Evolutionary conservation across 2,888 invertebrate genomes (phyloP), one percentile per base, ranked within the genome.

Genomic region (Protonemura montana): DNA sequence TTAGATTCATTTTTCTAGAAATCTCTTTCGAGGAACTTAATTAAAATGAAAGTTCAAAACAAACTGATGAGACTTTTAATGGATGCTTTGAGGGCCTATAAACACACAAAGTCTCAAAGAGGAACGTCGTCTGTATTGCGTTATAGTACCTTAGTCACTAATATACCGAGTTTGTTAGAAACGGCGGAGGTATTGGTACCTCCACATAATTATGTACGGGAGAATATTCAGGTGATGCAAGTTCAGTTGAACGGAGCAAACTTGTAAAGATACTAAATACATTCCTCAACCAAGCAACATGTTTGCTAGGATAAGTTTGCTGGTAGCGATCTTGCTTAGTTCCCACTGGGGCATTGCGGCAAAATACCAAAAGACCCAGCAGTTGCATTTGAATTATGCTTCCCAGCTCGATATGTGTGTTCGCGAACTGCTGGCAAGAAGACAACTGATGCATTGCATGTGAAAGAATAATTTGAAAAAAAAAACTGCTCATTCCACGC

Each of bases 401-500:
- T n/a, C n/a, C 41, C 5, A 59, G 21, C 59, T n/a, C n/a, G n/a
- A n/a, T 10, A 21, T 21, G 59, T 21, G 59, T 21, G 59, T 10
- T 21, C 1, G 59, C 59, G 25, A n/a, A n/a, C n/a, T n/a, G n/a
- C n/a, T n/a, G n/a, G n/a, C 25, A 26, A 6, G 26, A 26, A 78
- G 78, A 78, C 78, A 78, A 28, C 78, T 78, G 78, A 78, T 78
- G 29, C 27, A 78, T 78, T 28, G 78, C 78, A 78, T 78, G 78
- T 78, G 78, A 81, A 81, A 81, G 27, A 21, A 30, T 81, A 1
- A 27, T 81, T 81, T 81, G 81, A 28, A 81, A 81, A 29, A 81
- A 29, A 59, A 59, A 59, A 59, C 59, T 59, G 59, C 59, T 59
- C 59, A 59, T 59, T 59, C 59, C 30, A 29, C 21, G 28, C 30